Percentiles rank a stretch among this genome's conserved stretches.
Evolutionary conservation across 2,797 vertebrate species (phyloP).

Genomic region (Notoglanidium macrostoma): DNA sequence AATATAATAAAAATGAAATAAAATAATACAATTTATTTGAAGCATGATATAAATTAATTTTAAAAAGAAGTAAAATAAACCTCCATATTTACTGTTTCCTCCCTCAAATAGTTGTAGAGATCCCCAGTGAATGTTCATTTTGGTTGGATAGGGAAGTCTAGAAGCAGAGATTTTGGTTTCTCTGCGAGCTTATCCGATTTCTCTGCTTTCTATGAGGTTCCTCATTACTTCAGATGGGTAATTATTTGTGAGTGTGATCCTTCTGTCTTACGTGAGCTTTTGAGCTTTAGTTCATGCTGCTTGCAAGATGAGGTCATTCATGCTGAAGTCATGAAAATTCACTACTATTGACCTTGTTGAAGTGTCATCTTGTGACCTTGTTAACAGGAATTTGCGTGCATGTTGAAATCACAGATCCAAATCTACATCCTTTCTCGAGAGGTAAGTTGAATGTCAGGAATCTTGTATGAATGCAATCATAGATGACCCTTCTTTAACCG

Average conservation of each 20-base stretch:
- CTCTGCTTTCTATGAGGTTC: background rate
- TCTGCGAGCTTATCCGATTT: background rate
- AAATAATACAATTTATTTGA: background rate
- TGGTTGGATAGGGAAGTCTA: background rate
- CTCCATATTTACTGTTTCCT: background rate
- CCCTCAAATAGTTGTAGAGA: background rate
- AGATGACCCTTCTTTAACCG: background rate
- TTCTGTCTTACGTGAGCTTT: background rate
- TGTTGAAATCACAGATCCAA: background rate
- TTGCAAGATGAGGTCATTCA: background rate
- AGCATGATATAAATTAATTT: background rate
- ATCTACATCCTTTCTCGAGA: background rate
- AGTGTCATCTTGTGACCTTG: constrained; percentile 9
- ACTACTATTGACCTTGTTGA: background rate
- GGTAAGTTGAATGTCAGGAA: background rate
- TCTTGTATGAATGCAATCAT: background rate
- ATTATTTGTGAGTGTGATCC: background rate
- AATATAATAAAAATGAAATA: background rate
- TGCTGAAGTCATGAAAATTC: background rate
- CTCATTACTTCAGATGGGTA: background rate
- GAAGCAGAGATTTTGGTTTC: background rate
- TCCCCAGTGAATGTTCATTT: background rate
- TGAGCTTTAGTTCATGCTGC: background rate
- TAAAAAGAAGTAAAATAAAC: background rate
- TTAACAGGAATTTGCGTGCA: background rate